Percentiles rank a stretch among this genome's conserved stretches.
These are phyloP conservation scores for Copidosoma aretas DNA, from an alignment of 2,888 invertebrate species.

Conservation along the genomic window DNA sequence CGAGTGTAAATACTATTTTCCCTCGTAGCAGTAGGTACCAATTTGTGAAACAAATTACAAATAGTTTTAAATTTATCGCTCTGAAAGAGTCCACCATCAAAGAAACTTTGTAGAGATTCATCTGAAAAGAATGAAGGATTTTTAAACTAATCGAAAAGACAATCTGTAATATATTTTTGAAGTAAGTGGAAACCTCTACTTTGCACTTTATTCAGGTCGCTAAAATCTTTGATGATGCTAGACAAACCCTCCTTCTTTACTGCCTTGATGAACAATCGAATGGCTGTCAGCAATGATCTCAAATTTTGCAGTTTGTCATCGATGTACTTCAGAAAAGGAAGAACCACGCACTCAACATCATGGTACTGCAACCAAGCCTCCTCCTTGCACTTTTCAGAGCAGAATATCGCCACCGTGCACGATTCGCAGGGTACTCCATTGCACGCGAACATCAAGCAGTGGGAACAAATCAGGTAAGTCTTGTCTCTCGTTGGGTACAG, in stretches of 20 bases:
- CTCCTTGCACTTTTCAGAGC: conserved; percentile 70
- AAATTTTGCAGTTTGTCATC: conserved; percentile 62
- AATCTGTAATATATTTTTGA: background rate
- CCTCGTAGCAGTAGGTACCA: background rate
- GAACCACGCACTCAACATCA: conserved; percentile 73
- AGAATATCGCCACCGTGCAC: conserved; percentile 73
- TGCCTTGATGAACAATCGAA: conserved; percentile 4
- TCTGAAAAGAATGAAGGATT: conserved; percentile 43
- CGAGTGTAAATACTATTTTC: background rate
- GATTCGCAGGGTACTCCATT: conserved; percentile 70
- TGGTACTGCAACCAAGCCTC: conserved; percentile 75
- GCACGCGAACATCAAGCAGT: conserved; percentile 70
- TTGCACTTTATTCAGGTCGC: conserved; percentile 38
- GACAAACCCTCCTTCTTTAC: conserved; percentile 6
- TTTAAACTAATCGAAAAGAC: background rate
- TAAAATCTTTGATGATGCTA: conserved; percentile 46
- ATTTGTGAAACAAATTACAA: conserved; percentile 7
- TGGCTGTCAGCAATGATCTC: background rate
- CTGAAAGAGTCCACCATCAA: conserved; percentile 49
- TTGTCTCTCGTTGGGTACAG: background rate
- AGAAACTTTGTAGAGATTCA: conserved; percentile 53
- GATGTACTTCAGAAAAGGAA: background rate
- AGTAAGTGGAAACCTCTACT: background rate
- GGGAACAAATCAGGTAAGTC: conserved; percentile 69
- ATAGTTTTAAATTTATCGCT: conserved; percentile 52